A percentile compares a stretch with the other conserved stretches of the same genome.
Evolutionary conservation across 2,797 vertebrate species (phyloP).

Genomic region (Discoglossus pictus): DNA sequence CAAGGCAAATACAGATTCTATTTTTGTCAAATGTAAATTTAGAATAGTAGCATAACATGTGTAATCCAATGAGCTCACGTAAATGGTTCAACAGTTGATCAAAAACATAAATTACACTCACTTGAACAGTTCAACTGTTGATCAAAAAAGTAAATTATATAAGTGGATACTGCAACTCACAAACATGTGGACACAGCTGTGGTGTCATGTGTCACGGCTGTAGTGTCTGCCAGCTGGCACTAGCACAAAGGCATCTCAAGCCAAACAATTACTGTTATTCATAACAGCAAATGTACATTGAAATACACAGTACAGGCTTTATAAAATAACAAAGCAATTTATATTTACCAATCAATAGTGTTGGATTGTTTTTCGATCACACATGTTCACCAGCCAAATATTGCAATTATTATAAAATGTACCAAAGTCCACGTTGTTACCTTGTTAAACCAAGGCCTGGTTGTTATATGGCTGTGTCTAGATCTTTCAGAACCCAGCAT

Average conservation of each 20-base stretch:
- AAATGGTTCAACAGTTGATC: slow-evolving; percentile 74
- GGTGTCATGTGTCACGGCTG: slow-evolving; percentile 84
- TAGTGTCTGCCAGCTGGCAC: slow-evolving; percentile 85
- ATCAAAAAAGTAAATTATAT: slow-evolving; percentile 83
- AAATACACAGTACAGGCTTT: slow-evolving; percentile 75
- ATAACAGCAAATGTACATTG: slow-evolving; percentile 83
- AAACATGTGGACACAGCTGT: slow-evolving; percentile 93
- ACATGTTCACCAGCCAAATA: slow-evolving; percentile 57
- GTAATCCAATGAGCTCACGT: slow-evolving; percentile 67
- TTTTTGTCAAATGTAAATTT: slow-evolving; percentile 61
- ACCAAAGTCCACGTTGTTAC: slow-evolving; percentile 65
- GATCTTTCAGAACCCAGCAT: not conserved
- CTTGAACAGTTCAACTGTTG: slow-evolving; percentile 69
- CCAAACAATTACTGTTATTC: slow-evolving; percentile 96
- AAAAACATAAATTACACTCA: slow-evolving; percentile 80
- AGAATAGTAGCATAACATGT: slow-evolving; percentile 61
- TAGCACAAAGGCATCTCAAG: slow-evolving; percentile 81
- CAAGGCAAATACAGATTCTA: slow-evolving; percentile 41
- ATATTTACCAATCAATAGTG: slow-evolving; percentile 67
- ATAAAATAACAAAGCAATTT: slow-evolving; percentile 74
- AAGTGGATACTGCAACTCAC: slow-evolving; percentile 75
- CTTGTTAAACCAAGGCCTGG: slow-evolving; percentile 58
- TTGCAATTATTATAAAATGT: slow-evolving; percentile 57
- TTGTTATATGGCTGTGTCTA: slow-evolving; percentile 25
- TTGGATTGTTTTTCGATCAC: slow-evolving; percentile 70